Percentiles rank a stretch among this genome's conserved stretches.
These are phyloP conservation scores for Malacoctenus gilli DNA, from an alignment of 2,797 vertebrate species.

Conservation along the genomic window DNA sequence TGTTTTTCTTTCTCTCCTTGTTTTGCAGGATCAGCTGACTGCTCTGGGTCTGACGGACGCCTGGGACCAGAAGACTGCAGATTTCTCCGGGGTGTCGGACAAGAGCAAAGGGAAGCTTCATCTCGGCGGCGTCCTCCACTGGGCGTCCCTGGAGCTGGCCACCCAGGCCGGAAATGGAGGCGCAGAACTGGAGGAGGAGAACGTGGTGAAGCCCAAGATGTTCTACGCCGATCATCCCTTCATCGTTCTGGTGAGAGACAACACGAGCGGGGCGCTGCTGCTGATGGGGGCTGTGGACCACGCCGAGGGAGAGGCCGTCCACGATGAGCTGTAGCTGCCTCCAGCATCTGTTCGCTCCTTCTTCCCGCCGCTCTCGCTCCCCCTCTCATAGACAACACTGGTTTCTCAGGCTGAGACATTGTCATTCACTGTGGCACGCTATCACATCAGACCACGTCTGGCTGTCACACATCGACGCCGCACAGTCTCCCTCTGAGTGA, in stretches of 20 bases:
- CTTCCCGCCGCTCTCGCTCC: conserved; percentile 8
- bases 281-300: conserved; percentile 77
- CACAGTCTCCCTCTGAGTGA: conserved; percentile 57
- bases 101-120: conserved; percentile 62
- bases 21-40: conserved; percentile 66
- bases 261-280: conserved; percentile 66
- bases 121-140: conserved; percentile 70
- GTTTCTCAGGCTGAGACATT: conserved; percentile 60
- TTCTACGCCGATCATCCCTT: conserved; percentile 78
- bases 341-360: not conserved
- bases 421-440: conserved; percentile 67
- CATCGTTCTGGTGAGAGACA: conserved; percentile 71
- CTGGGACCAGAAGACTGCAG: conserved; percentile 66
- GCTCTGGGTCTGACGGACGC: conserved; percentile 71
- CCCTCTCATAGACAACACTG: conserved; percentile 31
- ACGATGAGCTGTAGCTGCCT: conserved; percentile 71
- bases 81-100: conserved; percentile 66
- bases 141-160: conserved; percentile 72
- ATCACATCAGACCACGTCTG: conserved; percentile 52
- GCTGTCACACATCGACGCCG: conserved; percentile 63
- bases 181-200: conserved; percentile 44
- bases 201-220: conserved; percentile 60
- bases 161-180: conserved; percentile 48
- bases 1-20: conserved; percentile 6
- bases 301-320: conserved; percentile 61